Base-by-base conservation (phyloP, 1,140 invertebrate species). In the Anastrepha ludens region DNA sequence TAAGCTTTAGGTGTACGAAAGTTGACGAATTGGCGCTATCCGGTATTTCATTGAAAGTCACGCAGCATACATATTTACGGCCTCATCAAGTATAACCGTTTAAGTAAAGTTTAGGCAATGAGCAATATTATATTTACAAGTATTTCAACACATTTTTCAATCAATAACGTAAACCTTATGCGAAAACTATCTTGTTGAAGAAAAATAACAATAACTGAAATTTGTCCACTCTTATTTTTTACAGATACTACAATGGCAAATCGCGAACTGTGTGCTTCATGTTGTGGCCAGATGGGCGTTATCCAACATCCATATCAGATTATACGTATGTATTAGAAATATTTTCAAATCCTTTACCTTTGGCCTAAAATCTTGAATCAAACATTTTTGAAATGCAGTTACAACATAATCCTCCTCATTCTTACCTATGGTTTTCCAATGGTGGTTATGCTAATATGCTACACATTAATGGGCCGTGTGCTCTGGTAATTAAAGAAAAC, bases 361-460 rank as follows among this genome's bases (percentile, higher is more conserved):
- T 65, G 11, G 59, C 20, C 17, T 44, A 2, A 64, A 86, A 85
- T 44, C 44, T 8, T 47, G 41, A 44, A 47, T 13, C 15, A 15
- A 47, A 67, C 47, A 55, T 81, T 81, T 81, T 15, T 78, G 39
- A 78, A 20, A 81, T 81, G 15, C n/a, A 99, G 98, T 88, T 99
- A 99, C 93, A 98, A 98, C 93, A 94, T 98, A 29, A 91, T 98
- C 17, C 96, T 99, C 91, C 95, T 98, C 89, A 94, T 97, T 4
- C 94, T 98, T 29, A 98, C 98, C 8, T 99, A 99, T 91, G 94
- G 98, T n/a, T 94, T 98, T 86, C 98, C 98, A 11, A 97, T 99
- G 95, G 91, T 96, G 60, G 96, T 97, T 0, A 98, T 99, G 96
- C 95, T 96, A 3, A 95, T 97, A 47, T 98, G 98, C 90, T 99